A percentile compares a stretch with the other conserved stretches of the same genome.
These are phyloP conservation scores for Prunella himalayana DNA, from an alignment of 2,113 vertebrate genomes.

Conservation along the genomic window DNA sequence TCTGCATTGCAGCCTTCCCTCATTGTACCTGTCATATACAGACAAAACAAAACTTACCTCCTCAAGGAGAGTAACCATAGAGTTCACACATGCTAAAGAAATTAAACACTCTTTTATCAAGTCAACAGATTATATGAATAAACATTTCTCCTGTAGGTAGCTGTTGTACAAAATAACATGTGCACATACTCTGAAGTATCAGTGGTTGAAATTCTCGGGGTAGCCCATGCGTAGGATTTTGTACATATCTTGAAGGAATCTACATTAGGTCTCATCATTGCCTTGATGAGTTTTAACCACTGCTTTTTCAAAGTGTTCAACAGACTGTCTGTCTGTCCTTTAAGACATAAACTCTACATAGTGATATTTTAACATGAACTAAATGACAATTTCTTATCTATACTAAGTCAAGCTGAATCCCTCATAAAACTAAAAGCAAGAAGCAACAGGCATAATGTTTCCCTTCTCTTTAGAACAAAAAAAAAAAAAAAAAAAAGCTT, in stretches of 20 bases:
- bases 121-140: not conserved
- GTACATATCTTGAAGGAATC: not conserved
- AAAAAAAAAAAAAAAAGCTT: not conserved
- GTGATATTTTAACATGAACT: not conserved
- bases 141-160: not conserved
- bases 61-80: not conserved
- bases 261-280: not conserved
- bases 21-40: not conserved
- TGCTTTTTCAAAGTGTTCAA: not conserved
- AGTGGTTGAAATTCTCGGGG: not conserved
- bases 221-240: not conserved
- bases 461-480: not conserved
- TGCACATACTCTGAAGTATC: not conserved
- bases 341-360: not conserved
- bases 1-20: not conserved
- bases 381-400: not conserved
- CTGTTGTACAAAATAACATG: not conserved
- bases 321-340: not conserved
- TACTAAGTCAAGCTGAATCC: not conserved
- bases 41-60: conserved; percentile 7
- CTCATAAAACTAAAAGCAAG: not conserved
- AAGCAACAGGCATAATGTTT: not conserved
- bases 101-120: not conserved
- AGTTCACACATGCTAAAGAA: not conserved
- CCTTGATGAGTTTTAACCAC: not conserved